Evolutionary conservation across 2,113 vertebrate species (phyloP), one percentile per base, ranked within the genome.

Genomic region (Nothoprocta perdicaria): DNA sequence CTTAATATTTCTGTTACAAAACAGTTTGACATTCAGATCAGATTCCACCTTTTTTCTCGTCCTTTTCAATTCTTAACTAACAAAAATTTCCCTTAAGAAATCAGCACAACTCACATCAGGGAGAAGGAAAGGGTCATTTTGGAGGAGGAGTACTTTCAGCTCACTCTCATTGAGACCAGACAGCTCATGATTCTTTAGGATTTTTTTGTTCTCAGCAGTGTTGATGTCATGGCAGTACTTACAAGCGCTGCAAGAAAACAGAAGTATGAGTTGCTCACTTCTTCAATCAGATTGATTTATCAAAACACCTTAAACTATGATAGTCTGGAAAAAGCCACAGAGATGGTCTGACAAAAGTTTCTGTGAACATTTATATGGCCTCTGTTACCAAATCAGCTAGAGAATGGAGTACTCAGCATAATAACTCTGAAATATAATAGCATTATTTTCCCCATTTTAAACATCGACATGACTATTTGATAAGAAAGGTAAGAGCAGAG

Each of bases 51-150:
- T 77, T 18, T 52, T 76, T 74, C 19, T 74, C 38, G 11, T 21
- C 41, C 55, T 71, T 38, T 74, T 24, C 40, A 53, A 40, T 6
- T 65, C 60, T n/a, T 53, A 63, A 53, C 12, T 23, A 80, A 75
- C 2, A 68, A 71, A 66, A 78, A 21, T 8, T 72, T 84, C 31
- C 89, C 48, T 53, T 75, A 72, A 72, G 40, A 52, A 63, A 81
- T 52, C n/a, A 35, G 40, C 17, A 65, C 23, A 80, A 97, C 97
- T 98, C 48, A 98, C 98, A 90, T 98, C 98, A 57, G 98, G 98
- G 41, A 98, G 94, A 72, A 98, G 84, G 62, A 96, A 97, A 46
- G 96, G 91, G 80, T 98, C 98, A 0, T 97, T 98, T 12, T 98
- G 98, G 38, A 98, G 89, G 88, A 98, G 97, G 31, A 98, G 96